Evolutionary conservation across 2,888 invertebrate genomes (phyloP), one percentile per base, ranked within the genome.

Genomic region (Arctia plantaginis): DNA sequence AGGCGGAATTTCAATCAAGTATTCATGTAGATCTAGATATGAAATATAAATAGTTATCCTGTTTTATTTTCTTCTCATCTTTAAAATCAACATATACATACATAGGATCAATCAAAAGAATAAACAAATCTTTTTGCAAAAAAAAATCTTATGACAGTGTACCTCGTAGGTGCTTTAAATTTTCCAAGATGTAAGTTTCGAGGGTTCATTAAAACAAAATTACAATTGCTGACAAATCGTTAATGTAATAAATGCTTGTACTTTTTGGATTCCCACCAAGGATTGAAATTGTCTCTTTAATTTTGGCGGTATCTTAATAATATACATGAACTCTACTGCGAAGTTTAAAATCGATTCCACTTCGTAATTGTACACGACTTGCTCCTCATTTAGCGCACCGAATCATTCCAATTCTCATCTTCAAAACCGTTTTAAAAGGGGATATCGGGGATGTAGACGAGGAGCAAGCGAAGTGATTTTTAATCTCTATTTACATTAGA

Each of bases 401-500:
- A 51, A 71, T 41, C 78, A 83, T 83, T 84, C 84, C 88, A 88
- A 82, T 86, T 67, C 85, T 83, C 84, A 87, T 88, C 88, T 89
- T 83, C 79, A 86, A 89, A 85, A 84, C 84, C 86, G 84, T 88
- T 87, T 83, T 83, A 86, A 87, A 83, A 86, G 89, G 89, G 88
- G 44, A 41, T 62, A 84, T 59, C 23, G n/a, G 12, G 15, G 30
- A 62, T 30, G 18, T 84, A 83, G 82, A 80, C 85, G 83, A 82
- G 85, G 79, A 83, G 87, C 86, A 83, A 83, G 83, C 86, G 85
- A 90, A 92, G 90, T 91, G 92, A 91, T 91, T 91, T 91, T 91
- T 89, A 90, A 92, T 90, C 91, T 90, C 86, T 90, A 90, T 93
- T 91, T 92, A 88, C 89, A 88, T 80, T 83, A 83, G 81, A 86